A percentile compares a stretch with the other conserved stretches of the same genome.
phyloP scores from a whole-genome alignment of 2,113 vertebrate species.

The Dendrocopos noguchii region DNA sequence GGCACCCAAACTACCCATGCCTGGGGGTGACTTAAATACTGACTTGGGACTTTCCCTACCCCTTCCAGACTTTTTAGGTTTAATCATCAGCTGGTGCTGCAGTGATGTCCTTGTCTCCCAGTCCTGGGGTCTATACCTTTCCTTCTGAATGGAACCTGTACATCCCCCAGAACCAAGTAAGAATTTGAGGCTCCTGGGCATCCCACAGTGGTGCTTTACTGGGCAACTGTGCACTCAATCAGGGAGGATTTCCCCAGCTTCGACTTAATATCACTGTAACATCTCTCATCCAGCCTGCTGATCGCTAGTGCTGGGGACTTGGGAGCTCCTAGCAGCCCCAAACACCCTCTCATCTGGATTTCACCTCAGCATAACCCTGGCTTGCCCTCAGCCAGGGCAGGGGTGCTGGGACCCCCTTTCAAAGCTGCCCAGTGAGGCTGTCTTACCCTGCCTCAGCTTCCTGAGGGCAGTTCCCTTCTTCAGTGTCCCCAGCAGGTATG shows the following conservation, averaged over 20 bases:
- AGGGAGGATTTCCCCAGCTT: neutral
- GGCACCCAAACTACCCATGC: neutral
- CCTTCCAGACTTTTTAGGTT: neutral
- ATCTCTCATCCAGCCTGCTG: neutral
- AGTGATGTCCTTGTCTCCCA: neutral
- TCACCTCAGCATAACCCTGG: accelerated
- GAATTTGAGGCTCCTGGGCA: neutral
- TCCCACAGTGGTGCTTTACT: neutral
- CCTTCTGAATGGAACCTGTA: accelerated
- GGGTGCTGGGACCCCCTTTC: neutral
- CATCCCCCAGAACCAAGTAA: accelerated
- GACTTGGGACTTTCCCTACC: neutral
- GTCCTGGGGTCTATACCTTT: accelerated
- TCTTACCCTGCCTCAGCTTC: neutral
- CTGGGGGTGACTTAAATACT: neutral
- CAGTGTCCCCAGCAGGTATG: neutral
- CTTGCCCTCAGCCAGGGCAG: neutral
- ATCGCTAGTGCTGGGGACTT: neutral
- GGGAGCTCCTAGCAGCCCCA: neutral
- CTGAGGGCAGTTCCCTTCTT: neutral
- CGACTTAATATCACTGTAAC: neutral
- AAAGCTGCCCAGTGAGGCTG: neutral
- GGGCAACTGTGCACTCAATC: neutral
- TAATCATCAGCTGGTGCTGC: neutral
- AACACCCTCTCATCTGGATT: neutral